These are phyloP conservation scores for Diorhabda carinulata DNA, from an alignment of 1,140 invertebrate species.

Conservation along the genomic window DNA sequence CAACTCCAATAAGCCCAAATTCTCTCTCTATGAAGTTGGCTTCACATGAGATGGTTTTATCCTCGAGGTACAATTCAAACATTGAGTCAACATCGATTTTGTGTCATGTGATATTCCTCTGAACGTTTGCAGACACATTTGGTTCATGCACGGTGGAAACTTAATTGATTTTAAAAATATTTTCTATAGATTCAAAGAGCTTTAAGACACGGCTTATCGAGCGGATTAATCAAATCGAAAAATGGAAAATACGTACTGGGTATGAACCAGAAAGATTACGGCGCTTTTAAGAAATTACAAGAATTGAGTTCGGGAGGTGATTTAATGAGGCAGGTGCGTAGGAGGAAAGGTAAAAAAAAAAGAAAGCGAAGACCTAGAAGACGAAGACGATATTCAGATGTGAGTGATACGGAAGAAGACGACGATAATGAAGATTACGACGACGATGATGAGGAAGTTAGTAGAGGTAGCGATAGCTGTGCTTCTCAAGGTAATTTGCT, in stretches of 20 bases:
- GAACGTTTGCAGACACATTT: no score
- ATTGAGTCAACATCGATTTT: no score
- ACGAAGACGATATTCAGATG: background rate
- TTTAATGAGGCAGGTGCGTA: background rate
- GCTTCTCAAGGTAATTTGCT: background rate
- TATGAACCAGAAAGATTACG: slow-evolving; percentile 4
- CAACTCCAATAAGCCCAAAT: no score
- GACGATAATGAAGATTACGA: background rate
- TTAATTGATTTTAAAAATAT: no score
- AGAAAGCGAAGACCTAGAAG: background rate
- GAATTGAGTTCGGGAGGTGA: background rate
- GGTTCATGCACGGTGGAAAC: no score
- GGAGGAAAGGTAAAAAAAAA: background rate
- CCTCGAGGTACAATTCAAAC: no score
- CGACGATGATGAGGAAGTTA: background rate
- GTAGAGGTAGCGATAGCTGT: background rate
- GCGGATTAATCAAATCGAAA: slow-evolving; percentile 3
- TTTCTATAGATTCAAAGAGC: background rate
- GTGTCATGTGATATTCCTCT: no score
- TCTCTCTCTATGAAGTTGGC: no score
- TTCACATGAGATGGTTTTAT: no score
- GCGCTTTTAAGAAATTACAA: slow-evolving; percentile 6
- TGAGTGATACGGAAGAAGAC: background rate
- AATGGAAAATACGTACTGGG: slow-evolving; percentile 9
- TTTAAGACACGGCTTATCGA: slow-evolving; percentile 1